These are phyloP conservation scores for Netelia virgata DNA, from an alignment of 2,888 invertebrate genomes.

Conservation along the genomic window DNA sequence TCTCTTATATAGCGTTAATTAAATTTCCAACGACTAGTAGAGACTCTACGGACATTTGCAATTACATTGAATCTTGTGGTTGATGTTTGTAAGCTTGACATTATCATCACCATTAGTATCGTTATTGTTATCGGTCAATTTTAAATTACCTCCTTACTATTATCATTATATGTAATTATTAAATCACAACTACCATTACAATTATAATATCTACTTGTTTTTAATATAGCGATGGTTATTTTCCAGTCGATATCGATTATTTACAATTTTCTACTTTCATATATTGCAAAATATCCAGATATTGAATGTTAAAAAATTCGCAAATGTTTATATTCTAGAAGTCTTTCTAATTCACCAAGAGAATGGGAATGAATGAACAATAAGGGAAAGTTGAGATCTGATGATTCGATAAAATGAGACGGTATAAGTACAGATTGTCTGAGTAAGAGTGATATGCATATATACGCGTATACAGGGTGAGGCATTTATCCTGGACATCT, in stretches of 20 bases:
- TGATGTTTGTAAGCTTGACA: conserved; percentile 3
- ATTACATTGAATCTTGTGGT: conserved; percentile 44
- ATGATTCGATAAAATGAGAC: conserved; percentile 42
- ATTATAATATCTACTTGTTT: no score
- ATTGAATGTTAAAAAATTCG: background rate
- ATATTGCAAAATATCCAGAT: no score
- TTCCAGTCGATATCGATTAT: background rate
- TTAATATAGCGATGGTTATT: no score
- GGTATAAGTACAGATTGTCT: conserved; percentile 41
- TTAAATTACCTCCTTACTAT: background rate
- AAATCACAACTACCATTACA: background rate
- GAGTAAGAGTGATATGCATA: background rate
- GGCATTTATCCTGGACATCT: no score
- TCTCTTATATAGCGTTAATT: conserved; percentile 58
- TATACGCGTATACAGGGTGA: no score
- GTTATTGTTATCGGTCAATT: conserved; percentile 2
- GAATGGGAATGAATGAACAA: conserved; percentile 17
- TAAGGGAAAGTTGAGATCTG: conserved; percentile 55
- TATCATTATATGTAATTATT: conserved; percentile 32
- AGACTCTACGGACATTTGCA: conserved; percentile 50
- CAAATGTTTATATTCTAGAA: background rate
- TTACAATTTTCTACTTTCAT: background rate
- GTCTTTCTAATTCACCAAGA: background rate
- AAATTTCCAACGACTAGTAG: conserved; percentile 55
- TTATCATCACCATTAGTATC: conserved; percentile 16